These are phyloP conservation scores for Leuctra nigra DNA, from an alignment of 2,888 invertebrate genomes.

Conservation along the genomic window DNA sequence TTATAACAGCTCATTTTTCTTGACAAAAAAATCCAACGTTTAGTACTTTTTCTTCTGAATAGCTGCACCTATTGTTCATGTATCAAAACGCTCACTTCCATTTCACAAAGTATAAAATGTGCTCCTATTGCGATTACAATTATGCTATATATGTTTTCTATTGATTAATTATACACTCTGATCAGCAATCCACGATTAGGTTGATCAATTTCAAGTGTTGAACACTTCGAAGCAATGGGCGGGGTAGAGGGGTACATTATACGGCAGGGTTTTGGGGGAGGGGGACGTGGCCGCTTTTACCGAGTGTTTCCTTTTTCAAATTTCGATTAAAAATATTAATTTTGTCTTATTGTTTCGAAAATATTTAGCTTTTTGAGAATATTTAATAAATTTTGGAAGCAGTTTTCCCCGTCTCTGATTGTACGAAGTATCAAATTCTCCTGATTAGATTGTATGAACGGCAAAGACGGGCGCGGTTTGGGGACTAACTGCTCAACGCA, in stretches of 20 bases:
- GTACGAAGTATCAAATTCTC: not conserved
- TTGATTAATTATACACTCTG: not conserved
- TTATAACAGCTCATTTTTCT: slow-evolving; percentile 22
- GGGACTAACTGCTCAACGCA: not conserved
- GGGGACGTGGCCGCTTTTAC: no score
- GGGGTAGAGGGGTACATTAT: no score
- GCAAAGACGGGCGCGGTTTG: slow-evolving; percentile 3
- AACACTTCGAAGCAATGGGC: no score
- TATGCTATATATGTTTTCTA: slow-evolving; percentile 14
- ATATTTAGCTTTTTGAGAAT: not conserved
- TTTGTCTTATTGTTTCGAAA: not conserved
- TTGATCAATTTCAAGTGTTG: no score
- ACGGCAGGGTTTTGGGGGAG: no score
- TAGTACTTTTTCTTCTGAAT: slow-evolving; percentile 16
- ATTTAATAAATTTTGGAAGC: not conserved
- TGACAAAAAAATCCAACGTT: slow-evolving; percentile 18
- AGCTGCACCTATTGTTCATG: slow-evolving; percentile 26
- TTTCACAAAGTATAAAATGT: slow-evolving; percentile 30
- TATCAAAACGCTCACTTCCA: slow-evolving; percentile 30
- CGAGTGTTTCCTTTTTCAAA: not conserved
- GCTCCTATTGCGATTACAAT: slow-evolving; percentile 23
- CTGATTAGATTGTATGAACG: not conserved
- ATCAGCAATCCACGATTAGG: no score
- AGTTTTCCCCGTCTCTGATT: not conserved
- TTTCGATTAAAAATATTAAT: not conserved